Evolutionary conservation across 2,113 vertebrate genomes (phyloP).

Genomic region (Neolamprologus caudopunctatus): DNA sequence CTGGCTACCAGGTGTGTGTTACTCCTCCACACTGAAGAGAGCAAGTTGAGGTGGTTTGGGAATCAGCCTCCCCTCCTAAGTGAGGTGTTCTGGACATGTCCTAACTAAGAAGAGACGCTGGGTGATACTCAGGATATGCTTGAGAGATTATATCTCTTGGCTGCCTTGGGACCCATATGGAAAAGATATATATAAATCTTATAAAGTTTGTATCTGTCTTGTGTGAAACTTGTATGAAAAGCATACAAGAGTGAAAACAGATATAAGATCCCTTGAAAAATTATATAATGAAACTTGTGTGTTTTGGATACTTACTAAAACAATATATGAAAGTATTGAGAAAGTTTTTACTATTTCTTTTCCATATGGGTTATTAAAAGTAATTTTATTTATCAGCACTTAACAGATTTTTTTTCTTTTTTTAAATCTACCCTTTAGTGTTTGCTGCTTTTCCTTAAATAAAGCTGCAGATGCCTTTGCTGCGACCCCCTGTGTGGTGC

Average conservation of each 20-base stretch:
- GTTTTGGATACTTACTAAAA: background rate
- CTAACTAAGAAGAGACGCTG: background rate
- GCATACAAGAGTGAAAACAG: background rate
- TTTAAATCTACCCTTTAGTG: fast-evolving
- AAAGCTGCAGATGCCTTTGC: background rate
- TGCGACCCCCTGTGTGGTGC: background rate
- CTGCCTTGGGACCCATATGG: background rate
- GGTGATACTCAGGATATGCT: background rate
- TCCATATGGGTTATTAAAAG: background rate
- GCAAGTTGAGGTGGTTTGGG: background rate
- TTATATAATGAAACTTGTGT: background rate
- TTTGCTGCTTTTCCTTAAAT: background rate
- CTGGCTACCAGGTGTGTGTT: background rate
- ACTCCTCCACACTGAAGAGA: background rate
- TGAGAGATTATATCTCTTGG: background rate
- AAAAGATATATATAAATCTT: background rate
- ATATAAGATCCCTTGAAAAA: background rate
- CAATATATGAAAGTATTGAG: fast-evolving
- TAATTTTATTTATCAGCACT: background rate
- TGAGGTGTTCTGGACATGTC: background rate
- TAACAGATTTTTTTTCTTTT: fast-evolving
- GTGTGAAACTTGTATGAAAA: background rate
- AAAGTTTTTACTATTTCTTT: background rate
- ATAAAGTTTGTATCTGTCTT: fast-evolving
- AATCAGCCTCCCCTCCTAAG: background rate